Percentiles rank a stretch among this genome's conserved stretches.
Evolutionary conservation across 2,113 vertebrate species (phyloP).

Genomic region (Nycticebus coucang): DNA sequence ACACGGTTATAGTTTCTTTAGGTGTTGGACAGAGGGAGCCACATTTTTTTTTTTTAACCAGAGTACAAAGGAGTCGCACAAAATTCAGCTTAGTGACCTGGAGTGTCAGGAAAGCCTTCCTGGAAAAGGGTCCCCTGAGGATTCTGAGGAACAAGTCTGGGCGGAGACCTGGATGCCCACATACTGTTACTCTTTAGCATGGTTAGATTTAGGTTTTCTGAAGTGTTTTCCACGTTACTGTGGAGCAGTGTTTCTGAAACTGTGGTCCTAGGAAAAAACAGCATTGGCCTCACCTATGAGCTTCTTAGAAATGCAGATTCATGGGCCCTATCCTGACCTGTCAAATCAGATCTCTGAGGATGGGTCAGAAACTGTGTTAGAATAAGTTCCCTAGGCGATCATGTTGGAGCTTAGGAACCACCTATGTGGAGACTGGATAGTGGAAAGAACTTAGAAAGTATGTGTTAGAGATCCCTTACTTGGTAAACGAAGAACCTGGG

Average conservation of each 20-base stretch:
- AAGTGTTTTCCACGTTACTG: background rate
- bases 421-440: background rate
- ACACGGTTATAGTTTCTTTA: background rate
- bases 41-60: background rate
- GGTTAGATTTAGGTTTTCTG: background rate
- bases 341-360: background rate
- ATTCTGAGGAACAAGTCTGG: background rate
- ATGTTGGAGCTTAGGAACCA: background rate
- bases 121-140: background rate
- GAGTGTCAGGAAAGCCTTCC: background rate
- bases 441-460: background rate
- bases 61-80: background rate
- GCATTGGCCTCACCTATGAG: too few species aligned
- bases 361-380: background rate
- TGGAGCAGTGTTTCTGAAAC: background rate
- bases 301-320: background rate
- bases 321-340: background rate
- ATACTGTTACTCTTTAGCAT: background rate
- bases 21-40: background rate
- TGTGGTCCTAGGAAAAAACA: background rate
- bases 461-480: conserved; percentile 7
- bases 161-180: background rate
- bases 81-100: background rate
- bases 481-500: background rate
- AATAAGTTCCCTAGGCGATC: background rate